These are phyloP conservation scores for Halcyon leucocephala DNA, from an alignment of 2,797 vertebrate genomes.

Conservation along the genomic window DNA sequence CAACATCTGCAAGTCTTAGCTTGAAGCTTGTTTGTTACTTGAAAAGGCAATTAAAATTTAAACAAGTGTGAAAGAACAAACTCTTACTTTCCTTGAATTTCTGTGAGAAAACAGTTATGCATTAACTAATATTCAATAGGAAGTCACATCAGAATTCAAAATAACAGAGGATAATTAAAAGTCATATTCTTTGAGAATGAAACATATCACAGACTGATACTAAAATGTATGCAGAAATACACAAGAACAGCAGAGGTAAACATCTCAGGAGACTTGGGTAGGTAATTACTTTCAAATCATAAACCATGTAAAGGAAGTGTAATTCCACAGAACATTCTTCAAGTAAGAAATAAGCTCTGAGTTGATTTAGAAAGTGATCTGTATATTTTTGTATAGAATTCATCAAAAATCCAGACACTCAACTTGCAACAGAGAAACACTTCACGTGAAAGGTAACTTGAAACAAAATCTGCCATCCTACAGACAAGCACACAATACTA, in stretches of 20 bases:
- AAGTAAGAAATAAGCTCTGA: background rate
- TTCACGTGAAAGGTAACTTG: background rate
- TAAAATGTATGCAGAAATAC: background rate
- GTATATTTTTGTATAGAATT: background rate
- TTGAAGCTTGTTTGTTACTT: slow-evolving; percentile 72
- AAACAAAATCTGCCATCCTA: background rate
- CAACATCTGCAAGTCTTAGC: slow-evolving; percentile 68
- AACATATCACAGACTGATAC: background rate
- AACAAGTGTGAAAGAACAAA: slow-evolving; percentile 69
- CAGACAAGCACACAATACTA: rapidly evolving
- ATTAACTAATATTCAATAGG: slow-evolving; percentile 54
- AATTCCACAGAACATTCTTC: background rate
- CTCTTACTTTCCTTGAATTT: slow-evolving; percentile 49
- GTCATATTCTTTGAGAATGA: background rate
- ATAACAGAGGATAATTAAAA: slow-evolving; percentile 52
- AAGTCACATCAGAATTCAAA: slow-evolving; percentile 45
- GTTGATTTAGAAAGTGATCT: background rate
- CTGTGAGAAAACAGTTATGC: slow-evolving; percentile 6
- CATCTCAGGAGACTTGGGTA: background rate
- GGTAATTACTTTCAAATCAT: background rate
- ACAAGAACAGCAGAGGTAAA: background rate
- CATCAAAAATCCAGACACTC: background rate
- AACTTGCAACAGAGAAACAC: background rate
- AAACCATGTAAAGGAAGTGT: background rate
- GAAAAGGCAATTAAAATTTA: slow-evolving; percentile 80